Base-by-base conservation (phyloP, 2,113 vertebrate species). In the Campylomormyrus numenius region DNA sequence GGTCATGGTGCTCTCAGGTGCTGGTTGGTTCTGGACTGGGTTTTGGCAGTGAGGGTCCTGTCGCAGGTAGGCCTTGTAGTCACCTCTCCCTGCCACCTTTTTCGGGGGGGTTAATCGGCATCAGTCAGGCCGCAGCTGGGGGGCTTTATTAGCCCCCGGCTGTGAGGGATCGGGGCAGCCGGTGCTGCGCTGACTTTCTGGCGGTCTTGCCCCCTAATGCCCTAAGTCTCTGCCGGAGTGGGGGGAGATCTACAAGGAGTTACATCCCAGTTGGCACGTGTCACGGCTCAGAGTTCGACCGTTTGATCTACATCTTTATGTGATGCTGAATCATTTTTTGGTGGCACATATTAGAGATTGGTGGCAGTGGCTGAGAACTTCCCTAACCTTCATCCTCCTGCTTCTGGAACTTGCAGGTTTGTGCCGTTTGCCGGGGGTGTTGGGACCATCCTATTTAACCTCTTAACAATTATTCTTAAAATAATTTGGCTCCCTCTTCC, bases 391-490 rank as follows among this genome's bases (percentile, higher is more conserved):
- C 45, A 48, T 6, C 21, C 15, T 50, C 46, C 21, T 46, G 46
- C 10, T 86, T 86, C 62, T 5, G 15, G n/a, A 8, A 48, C 46
- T 9, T 35, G n/a, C 48, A 17, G 66, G 15, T 15, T 5, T 27
- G 5, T 24, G 27, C 11, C 10, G 3, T 86, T 48, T 13, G 10
- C 45, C 2, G 3, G 49, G 84, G 84, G 8, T 50, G 24, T 86
- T 27, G 9, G 62, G 3, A 11, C 9, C 90, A 89, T 91, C 90
- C 89, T 94, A 93, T 85, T 91, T 90, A 92, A 91, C 88, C 89
- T 11, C 91, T 91, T 91, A 89, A 91, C 15, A 49, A 90, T 91
- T 89, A 90, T 91, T 31, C n/a, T 31, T 31, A 31, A 66, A 66
- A 66, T 77, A 19, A 77, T 77, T 77, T 31, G 89, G 90, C 92